phyloP scores from a whole-genome alignment of 2,888 invertebrate species.

The Nesidiocoris tenuis region DNA sequence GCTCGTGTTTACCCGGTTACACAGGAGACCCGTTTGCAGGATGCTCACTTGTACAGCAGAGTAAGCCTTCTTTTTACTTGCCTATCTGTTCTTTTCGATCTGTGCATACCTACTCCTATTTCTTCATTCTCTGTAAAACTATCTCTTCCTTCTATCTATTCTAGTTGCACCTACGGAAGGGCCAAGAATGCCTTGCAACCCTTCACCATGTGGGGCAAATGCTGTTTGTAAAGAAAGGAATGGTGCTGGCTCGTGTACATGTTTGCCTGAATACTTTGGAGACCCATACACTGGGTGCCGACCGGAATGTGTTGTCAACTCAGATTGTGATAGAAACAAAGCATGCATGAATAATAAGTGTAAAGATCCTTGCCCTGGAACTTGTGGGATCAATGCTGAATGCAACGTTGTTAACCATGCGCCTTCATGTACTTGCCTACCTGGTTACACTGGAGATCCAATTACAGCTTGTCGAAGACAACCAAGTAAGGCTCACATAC shows the following conservation, averaged over 20 bases:
- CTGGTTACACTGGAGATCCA: slow-evolving; percentile 77
- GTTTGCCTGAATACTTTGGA: slow-evolving; percentile 78
- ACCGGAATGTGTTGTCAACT: slow-evolving; percentile 85
- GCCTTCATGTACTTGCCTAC: slow-evolving; percentile 72
- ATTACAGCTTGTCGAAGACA: slow-evolving; percentile 69
- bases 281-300: slow-evolving; percentile 83
- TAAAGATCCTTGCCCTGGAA: slow-evolving; percentile 76
- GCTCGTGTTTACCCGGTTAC: slow-evolving; percentile 59
- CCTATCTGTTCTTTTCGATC: background rate
- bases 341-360: slow-evolving; percentile 83
- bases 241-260: slow-evolving; percentile 78
- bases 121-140: too few relatives aligned
- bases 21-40: slow-evolving; percentile 66
- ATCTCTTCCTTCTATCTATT: slow-evolving; percentile 52
- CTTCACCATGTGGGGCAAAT: slow-evolving; percentile 83
- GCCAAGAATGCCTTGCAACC: slow-evolving; percentile 69
- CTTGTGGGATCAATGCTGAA: slow-evolving; percentile 79
- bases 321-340: slow-evolving; percentile 73
- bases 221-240: slow-evolving; percentile 79
- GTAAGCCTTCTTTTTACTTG: slow-evolving; percentile 57
- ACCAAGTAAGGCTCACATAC: slow-evolving; percentile 54
- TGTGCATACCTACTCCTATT: background rate
- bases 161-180: slow-evolving; percentile 60
- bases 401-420: slow-evolving; percentile 81
- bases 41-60: slow-evolving; percentile 59